Evolutionary conservation across 2,888 invertebrate species (phyloP), one percentile per base, ranked within the genome.

Genomic region (Mesodorylaimus sp.): DNA sequence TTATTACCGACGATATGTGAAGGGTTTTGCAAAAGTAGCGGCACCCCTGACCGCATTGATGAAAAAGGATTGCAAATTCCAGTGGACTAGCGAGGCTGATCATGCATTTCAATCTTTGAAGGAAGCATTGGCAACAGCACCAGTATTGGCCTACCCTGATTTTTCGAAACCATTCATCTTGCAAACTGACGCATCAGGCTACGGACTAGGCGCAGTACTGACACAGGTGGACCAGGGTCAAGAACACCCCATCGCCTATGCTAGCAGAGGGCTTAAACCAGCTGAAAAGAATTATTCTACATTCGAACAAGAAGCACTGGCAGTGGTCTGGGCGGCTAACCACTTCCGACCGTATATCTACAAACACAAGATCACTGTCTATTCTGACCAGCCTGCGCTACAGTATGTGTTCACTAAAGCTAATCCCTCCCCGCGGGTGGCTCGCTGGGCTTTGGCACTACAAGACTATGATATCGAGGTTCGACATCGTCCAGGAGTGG

Each of bases 221-320:
- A 5, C 44, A 26, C 44, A 43, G 27, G 42, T 10, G 27, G 21
- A 1, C 10, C 13, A 43, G 3, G 44, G 44, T 10, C 26, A 39
- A 7, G 47, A 48, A 23, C 41, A 45, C 10, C 50, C 48, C 0
- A 50, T 55, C 0, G 53, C 52, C 24, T 55, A 50, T 38, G 43
- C 54, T 10, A 55, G 47, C 19, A n/a, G 43, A 13, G 10, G 44
- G 19, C 32, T 55, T 2, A 39, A 21, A 13, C 3, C 13, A 19
- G 39, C 51, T 21, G 47, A 56, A 27, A 36, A n/a, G 23, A 55
- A 55, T 23, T 56, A 56, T 29, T 48, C 45, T 0, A 45, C 50
- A 1, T 53, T 48, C 1, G 47, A 56, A 26, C 16, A 47, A 37
- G 52, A 56, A 48, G 47, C 49, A 7, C 37, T 56, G 3, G 52